These are phyloP conservation scores for Tenthredo notha DNA, from an alignment of 2,888 invertebrate genomes.

Conservation along the genomic window DNA sequence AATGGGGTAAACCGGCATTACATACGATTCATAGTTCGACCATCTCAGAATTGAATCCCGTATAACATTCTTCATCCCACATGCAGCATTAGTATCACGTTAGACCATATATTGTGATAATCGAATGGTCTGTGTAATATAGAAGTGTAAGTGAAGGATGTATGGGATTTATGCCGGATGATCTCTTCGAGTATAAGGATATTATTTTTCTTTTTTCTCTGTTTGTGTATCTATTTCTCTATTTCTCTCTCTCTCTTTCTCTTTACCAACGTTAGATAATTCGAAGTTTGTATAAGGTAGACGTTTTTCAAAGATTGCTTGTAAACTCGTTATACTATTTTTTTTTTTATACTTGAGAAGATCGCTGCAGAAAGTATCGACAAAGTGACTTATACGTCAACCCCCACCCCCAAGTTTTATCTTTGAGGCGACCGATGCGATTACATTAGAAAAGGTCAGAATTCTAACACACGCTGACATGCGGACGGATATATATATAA, in stretches of 20 bases:
- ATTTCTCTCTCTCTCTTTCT: too few relatives aligned
- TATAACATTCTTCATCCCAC: neutral
- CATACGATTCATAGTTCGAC: neutral
- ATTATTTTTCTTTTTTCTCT: too few relatives aligned
- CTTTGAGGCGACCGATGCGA: conserved; percentile 57
- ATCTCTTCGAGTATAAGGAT: too few relatives aligned
- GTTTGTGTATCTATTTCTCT: too few relatives aligned
- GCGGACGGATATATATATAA: neutral
- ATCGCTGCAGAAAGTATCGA: conserved; percentile 67
- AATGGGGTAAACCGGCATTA: neutral
- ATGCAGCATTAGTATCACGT: too few relatives aligned
- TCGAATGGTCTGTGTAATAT: too few relatives aligned
- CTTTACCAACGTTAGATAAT: neutral
- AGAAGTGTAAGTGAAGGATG: too few relatives aligned
- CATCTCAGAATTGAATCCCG: neutral
- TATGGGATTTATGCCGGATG: too few relatives aligned
- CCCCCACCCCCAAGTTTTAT: conserved; percentile 47
- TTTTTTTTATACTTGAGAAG: too few relatives aligned
- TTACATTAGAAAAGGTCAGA: conserved; percentile 61
- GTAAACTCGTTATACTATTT: conserved; percentile 69
- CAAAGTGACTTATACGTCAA: conserved; percentile 63
- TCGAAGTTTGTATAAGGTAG: conserved; percentile 48
- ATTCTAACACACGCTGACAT: neutral
- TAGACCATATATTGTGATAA: too few relatives aligned
- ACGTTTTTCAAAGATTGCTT: conserved; percentile 66